Conservation (phyloP, 2,113 vertebrate genomes). For the Burhinus bistriatus region DNA sequence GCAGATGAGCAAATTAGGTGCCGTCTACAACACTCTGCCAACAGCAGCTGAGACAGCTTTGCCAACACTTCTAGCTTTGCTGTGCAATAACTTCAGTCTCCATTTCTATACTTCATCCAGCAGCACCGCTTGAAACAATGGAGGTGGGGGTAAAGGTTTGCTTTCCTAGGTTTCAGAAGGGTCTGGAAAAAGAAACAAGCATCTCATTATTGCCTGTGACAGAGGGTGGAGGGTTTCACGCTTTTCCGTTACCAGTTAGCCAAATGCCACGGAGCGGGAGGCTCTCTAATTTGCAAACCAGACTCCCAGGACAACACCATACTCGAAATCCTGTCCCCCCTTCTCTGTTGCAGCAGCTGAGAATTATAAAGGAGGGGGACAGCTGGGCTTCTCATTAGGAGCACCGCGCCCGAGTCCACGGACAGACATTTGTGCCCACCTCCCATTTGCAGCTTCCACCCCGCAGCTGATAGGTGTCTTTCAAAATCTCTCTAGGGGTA, state of each 20-base stretch:
- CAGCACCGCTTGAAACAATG: background rate
- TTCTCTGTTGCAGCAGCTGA: slow-evolving; percentile 14
- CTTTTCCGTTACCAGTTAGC: background rate
- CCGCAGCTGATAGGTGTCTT: background rate
- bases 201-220: background rate
- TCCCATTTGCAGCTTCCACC: background rate
- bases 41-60: background rate
- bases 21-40: background rate
- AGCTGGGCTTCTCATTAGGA: slow-evolving; percentile 49
- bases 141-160: background rate
- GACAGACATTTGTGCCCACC: background rate
- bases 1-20: background rate
- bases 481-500: background rate
- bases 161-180: background rate
- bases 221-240: background rate
- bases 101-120: background rate
- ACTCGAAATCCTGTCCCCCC: background rate
- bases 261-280: background rate
- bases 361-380: slow-evolving; percentile 18
- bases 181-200: background rate
- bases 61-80: background rate
- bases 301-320: background rate
- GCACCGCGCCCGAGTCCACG: accelerated
- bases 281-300: slow-evolving; percentile 23
- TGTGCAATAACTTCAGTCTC: background rate